These are phyloP conservation scores for Paguma larvata DNA, from an alignment of 2,797 vertebrate genomes.

Conservation along the genomic window DNA sequence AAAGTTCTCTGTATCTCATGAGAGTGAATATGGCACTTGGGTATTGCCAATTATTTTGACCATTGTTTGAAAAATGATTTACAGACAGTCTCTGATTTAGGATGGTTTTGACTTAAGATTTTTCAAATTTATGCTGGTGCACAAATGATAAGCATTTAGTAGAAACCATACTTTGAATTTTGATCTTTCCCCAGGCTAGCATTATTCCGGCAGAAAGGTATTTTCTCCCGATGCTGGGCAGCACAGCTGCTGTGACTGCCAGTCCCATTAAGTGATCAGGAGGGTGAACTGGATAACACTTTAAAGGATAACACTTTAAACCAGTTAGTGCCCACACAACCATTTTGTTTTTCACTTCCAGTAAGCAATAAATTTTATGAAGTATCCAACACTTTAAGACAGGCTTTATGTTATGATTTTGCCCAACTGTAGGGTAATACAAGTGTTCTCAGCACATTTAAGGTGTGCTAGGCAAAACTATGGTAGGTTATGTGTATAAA, in stretches of 20 bases:
- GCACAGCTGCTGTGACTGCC: not conserved
- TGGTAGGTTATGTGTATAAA: not conserved
- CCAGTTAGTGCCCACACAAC: not conserved
- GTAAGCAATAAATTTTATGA: not conserved
- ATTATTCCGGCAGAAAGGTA: not conserved
- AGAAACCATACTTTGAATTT: not conserved
- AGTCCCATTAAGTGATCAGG: not conserved
- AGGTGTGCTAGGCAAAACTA: not conserved
- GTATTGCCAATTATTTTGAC: not conserved
- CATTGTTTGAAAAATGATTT: slow-evolving; percentile 25
- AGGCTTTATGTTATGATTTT: not conserved
- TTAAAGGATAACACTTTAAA: too few species aligned
- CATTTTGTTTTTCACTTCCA: not conserved
- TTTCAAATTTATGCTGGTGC: not conserved
- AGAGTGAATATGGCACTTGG: not conserved
- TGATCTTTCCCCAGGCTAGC: not conserved
- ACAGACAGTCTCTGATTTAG: not conserved
- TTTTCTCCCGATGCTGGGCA: not conserved
- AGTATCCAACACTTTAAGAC: not conserved
- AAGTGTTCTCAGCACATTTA: not conserved
- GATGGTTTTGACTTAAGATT: not conserved
- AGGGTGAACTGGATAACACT: too few species aligned
- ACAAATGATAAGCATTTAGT: not conserved
- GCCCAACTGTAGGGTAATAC: not conserved
- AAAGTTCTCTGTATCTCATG: not conserved